Conservation (phyloP, 1,140 invertebrate genomes). For the Ephestia elutella region DNA sequence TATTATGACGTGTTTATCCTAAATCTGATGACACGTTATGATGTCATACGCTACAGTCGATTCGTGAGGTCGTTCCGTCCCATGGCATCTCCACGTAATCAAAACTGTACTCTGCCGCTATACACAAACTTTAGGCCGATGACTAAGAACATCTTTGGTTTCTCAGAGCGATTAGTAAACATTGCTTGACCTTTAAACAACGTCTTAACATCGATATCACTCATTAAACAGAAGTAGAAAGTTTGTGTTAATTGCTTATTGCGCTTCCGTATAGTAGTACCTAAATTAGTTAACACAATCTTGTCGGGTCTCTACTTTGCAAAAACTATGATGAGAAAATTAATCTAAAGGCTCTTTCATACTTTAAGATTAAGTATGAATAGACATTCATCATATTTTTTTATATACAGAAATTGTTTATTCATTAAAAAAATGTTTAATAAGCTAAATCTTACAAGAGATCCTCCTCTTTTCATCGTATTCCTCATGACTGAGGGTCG, state of each 20-base stretch:
- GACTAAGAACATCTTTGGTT: not conserved
- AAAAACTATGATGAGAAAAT: no score
- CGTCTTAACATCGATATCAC: not conserved
- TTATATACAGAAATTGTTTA: no score
- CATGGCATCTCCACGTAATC: slow-evolving; percentile 10
- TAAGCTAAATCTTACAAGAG: no score
- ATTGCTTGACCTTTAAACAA: not conserved
- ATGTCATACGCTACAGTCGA: slow-evolving; percentile 21
- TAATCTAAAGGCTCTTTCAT: no score
- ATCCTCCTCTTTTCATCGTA: no score
- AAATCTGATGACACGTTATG: slow-evolving; percentile 13
- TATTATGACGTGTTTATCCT: slow-evolving; percentile 13
- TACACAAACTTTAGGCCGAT: not conserved
- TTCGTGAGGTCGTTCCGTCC: not conserved
- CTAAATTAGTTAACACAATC: no score
- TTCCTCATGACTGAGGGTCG: no score
- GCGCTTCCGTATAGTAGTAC: not conserved
- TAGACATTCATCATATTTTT: no score
- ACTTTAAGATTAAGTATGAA: no score
- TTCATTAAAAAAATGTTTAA: no score
- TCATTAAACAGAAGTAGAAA: not conserved
- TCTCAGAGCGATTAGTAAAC: not conserved
- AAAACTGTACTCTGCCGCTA: not conserved
- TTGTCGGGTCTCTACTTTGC: no score
- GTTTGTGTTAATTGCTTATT: not conserved